Conservation (phyloP, 1,140 invertebrate genomes). For the Mycetomoellerius zeteki region DNA sequence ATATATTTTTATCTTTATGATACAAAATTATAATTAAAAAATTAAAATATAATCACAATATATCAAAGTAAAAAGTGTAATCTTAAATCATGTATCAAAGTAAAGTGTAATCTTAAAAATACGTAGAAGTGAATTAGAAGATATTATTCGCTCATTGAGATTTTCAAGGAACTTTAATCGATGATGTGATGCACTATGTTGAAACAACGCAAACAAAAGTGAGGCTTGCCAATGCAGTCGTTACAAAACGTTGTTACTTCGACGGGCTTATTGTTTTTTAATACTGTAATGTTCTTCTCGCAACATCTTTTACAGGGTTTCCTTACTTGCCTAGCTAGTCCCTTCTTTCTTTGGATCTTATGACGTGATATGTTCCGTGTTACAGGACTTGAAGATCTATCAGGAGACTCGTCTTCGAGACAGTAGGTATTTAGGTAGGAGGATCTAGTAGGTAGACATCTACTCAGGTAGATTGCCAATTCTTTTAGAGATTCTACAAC, state of each 20-base stretch:
- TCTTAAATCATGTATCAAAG: not conserved
- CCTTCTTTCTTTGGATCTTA: constrained; percentile 42
- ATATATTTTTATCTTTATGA: not conserved
- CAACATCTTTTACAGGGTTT: constrained; percentile 29
- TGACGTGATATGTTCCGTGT: constrained; percentile 26
- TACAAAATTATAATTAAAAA: constrained; percentile 3
- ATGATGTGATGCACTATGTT: constrained; percentile 37
- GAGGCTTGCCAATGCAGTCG: constrained; percentile 30
- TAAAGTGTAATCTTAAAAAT: not conserved
- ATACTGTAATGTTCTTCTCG: not conserved
- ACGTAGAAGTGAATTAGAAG: not conserved
- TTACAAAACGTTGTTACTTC: constrained; percentile 44
- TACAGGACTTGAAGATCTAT: constrained; percentile 35
- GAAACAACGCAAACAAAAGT: constrained; percentile 47
- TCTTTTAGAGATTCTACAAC: constrained; percentile 56
- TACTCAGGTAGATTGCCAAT: constrained; percentile 48
- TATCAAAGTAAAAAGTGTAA: not conserved
- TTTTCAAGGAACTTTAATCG: constrained; percentile 28
- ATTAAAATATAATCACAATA: not conserved
- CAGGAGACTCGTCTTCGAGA: constrained; percentile 21
- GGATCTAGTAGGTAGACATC: constrained; percentile 32
- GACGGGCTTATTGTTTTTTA: not conserved
- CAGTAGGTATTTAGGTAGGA: constrained; percentile 29
- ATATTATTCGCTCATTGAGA: constrained; percentile 7
- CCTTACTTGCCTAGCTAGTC: constrained; percentile 43